phyloP scores from a whole-genome alignment of 2,797 vertebrate genomes.

The Oryzias sinensis region DNA sequence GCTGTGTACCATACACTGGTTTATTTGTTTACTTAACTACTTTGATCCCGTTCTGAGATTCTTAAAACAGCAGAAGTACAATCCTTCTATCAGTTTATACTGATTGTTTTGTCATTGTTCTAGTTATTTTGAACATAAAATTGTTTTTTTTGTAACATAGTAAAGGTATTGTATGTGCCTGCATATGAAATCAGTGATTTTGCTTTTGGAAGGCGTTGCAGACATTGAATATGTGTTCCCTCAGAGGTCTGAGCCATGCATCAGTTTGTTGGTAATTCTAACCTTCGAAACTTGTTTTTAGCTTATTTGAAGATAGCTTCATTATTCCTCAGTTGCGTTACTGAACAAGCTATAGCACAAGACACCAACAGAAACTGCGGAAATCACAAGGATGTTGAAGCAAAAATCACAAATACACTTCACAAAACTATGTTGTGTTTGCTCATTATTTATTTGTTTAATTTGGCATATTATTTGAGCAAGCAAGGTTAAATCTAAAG shows the following conservation, averaged over 20 bases:
- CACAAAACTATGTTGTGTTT: slow-evolving; percentile 63
- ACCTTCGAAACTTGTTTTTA: slow-evolving; percentile 64
- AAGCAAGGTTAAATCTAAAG: slow-evolving; percentile 36
- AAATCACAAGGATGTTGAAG: slow-evolving; percentile 51
- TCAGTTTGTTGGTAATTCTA: slow-evolving; percentile 67
- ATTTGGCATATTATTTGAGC: slow-evolving; percentile 66
- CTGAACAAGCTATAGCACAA: slow-evolving; percentile 80
- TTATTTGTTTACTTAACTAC: slow-evolving; percentile 65
- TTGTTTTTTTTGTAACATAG: slow-evolving; percentile 72
- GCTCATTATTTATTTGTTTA: slow-evolving; percentile 65
- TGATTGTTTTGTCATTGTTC: slow-evolving; percentile 73
- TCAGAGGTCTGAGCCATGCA: slow-evolving; percentile 70
- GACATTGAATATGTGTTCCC: slow-evolving; percentile 73
- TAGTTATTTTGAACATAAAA: slow-evolving; percentile 71
- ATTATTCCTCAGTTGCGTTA: slow-evolving; percentile 64
- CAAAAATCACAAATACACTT: slow-evolving; percentile 37
- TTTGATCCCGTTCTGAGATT: slow-evolving; percentile 74
- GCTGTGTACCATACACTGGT: slow-evolving; percentile 74
- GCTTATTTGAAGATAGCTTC: slow-evolving; percentile 61
- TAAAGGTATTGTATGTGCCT: slow-evolving; percentile 79
- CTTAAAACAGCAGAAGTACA: slow-evolving; percentile 78
- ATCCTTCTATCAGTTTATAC: slow-evolving; percentile 72
- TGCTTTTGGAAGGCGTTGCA: slow-evolving; percentile 75
- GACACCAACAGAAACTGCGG: slow-evolving; percentile 65
- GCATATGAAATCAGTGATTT: slow-evolving; percentile 75